Evolutionary conservation across 1,140 invertebrate species (phyloP).

Genomic region (Caenorhabditis brenneri): DNA sequence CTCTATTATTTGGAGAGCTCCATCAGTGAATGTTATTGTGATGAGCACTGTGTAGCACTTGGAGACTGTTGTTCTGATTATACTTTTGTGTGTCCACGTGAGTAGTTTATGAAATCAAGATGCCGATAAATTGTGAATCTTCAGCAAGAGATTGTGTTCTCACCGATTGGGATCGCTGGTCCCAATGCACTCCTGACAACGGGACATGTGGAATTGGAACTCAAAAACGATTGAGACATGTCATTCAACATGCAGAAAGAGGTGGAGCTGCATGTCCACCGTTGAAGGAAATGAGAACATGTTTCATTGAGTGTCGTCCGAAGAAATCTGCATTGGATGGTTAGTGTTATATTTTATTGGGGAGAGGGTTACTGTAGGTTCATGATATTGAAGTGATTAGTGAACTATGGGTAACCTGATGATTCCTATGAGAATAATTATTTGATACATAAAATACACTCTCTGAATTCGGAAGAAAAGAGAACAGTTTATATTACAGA

Average conservation of each 20-base stretch:
- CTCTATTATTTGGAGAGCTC: conserved; percentile 48
- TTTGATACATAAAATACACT: too few species aligned
- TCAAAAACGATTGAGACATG: conserved; percentile 51
- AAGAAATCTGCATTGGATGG: conserved; percentile 14
- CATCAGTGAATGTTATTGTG: conserved; percentile 54
- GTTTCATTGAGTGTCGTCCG: conserved; percentile 56
- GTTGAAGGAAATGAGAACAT: conserved; percentile 56
- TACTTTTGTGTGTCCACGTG: conserved; percentile 58
- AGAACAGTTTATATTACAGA: conserved; percentile 58
- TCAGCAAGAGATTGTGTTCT: conserved; percentile 59
- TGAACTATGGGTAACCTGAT: too few species aligned
- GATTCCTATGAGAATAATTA: too few species aligned
- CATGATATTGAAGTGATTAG: too few species aligned
- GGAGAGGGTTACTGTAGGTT: too few species aligned
- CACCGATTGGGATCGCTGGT: conserved; percentile 57
- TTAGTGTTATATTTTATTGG: neutral
- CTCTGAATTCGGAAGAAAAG: too few species aligned
- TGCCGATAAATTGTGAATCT: neutral
- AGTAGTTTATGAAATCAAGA: neutral
- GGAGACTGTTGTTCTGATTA: conserved; percentile 60
- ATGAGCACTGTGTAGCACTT: conserved; percentile 54
- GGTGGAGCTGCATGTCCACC: conserved; percentile 56
- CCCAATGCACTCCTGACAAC: conserved; percentile 53
- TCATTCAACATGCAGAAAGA: conserved; percentile 49
- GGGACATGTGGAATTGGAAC: conserved; percentile 56